Percentiles rank a stretch among this genome's conserved stretches.
phyloP scores from a whole-genome alignment of 2,797 vertebrate genomes.

The Pseudomugil gertrudae region DNA sequence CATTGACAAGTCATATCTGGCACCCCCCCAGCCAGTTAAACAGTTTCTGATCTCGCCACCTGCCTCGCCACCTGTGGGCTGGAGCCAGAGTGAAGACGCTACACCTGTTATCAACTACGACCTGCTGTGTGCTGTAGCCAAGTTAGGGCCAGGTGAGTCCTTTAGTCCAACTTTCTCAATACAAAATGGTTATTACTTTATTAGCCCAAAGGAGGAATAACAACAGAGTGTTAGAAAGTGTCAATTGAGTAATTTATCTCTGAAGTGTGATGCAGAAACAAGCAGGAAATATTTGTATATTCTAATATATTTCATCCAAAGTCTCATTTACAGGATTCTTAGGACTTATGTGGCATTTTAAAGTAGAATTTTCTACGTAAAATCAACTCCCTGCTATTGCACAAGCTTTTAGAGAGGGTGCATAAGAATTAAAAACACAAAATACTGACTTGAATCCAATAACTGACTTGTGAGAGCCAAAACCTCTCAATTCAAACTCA shows the following conservation, averaged over 20 bases:
- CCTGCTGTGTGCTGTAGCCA: slow-evolving; percentile 95
- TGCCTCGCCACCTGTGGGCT: slow-evolving; percentile 93
- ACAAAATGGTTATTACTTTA: background rate
- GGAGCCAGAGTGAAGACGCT: slow-evolving; percentile 96
- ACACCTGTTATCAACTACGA: slow-evolving; percentile 96
- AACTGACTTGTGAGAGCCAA: background rate
- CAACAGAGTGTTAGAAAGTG: background rate
- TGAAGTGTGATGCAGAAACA: slow-evolving; percentile 11
- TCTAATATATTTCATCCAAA: background rate
- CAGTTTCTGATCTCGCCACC: slow-evolving; percentile 98
- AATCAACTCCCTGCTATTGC: slow-evolving; percentile 11
- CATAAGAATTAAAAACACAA: background rate
- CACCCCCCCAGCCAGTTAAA: slow-evolving; percentile 92
- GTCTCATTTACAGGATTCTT: background rate
- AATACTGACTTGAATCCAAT: slow-evolving; percentile 11
- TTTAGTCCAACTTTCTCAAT: background rate
- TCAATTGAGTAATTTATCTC: slow-evolving; percentile 19
- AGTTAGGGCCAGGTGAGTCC: slow-evolving; percentile 91
- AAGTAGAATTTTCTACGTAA: background rate
- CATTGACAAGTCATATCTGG: slow-evolving; percentile 91
- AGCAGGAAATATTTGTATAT: slow-evolving; percentile 40
- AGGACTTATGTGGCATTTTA: slow-evolving; percentile 9
- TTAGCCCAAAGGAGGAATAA: background rate
- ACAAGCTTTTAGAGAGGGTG: background rate
- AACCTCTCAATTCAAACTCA: background rate